These are phyloP conservation scores for Columba janthina DNA, from an alignment of 2,113 vertebrate genomes.

Conservation along the genomic window DNA sequence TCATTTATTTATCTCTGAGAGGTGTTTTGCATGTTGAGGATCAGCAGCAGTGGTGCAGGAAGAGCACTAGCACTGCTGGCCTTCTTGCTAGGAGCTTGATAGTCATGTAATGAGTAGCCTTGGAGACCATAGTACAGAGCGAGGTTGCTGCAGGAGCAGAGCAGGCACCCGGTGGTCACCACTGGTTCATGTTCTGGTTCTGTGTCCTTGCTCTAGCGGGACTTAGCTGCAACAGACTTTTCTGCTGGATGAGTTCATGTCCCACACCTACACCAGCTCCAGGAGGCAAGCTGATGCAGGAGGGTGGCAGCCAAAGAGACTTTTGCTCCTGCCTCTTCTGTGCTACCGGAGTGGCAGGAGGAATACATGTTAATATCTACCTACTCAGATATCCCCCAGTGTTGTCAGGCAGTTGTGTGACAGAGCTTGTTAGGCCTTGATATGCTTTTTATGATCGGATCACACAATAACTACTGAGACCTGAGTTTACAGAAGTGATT, in stretches of 20 bases:
- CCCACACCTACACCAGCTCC: neutral
- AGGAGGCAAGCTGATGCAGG: neutral
- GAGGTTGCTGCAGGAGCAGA: neutral
- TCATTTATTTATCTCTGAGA: neutral
- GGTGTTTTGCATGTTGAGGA: neutral
- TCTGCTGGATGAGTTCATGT: neutral
- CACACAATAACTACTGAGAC: neutral
- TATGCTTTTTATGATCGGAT: neutral
- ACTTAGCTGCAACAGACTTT: neutral
- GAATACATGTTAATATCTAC: neutral
- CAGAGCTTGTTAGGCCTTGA: neutral
- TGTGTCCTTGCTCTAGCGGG: neutral
- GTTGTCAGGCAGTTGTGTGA: neutral
- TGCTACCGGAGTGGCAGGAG: neutral
- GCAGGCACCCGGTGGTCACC: neutral
- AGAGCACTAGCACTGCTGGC: neutral
- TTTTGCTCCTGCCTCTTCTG: neutral
- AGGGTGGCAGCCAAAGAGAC: neutral
- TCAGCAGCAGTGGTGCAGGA: neutral
- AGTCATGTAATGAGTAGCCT: neutral
- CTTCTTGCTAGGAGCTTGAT: neutral
- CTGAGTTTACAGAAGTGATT: neutral
- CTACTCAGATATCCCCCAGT: neutral
- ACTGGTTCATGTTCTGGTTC: neutral
- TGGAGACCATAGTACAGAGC: neutral